These are phyloP conservation scores for Cardiocondyla obscurior DNA, from an alignment of 1,140 invertebrate species.

Conservation along the genomic window DNA sequence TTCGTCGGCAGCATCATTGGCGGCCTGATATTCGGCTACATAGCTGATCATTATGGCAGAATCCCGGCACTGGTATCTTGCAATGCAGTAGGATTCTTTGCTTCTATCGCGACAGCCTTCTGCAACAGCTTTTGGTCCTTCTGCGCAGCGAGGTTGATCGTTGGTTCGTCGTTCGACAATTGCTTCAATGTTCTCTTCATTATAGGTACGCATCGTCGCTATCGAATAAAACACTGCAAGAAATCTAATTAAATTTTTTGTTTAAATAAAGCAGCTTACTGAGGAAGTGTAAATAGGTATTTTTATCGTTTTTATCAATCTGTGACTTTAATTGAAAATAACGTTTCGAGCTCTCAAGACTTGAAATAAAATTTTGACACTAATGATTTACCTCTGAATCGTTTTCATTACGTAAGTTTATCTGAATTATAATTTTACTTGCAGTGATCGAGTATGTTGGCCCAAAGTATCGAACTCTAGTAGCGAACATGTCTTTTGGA, in stretches of 20 bases:
- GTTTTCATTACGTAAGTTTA: too few relatives aligned
- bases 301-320: not conserved
- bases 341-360: not conserved
- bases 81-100: conserved; percentile 91
- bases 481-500: conserved; percentile 95
- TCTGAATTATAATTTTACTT: conserved; percentile 60
- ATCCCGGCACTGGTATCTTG: conserved; percentile 86
- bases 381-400: too few relatives aligned
- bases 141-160: conserved; percentile 90
- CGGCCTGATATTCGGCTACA: conserved; percentile 84
- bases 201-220: conserved; percentile 86
- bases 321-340: not conserved
- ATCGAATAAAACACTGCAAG: not conserved
- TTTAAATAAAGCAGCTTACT: not conserved
- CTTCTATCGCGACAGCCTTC: conserved; percentile 91
- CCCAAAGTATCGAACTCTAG: conserved; percentile 92
- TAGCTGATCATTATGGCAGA: conserved; percentile 84
- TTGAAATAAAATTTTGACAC: not conserved
- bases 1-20: conserved; percentile 84
- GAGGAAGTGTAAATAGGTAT: conserved; percentile 12
- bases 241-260: not conserved
- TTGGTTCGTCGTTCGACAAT: conserved; percentile 94
- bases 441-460: conserved; percentile 94
- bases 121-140: conserved; percentile 90
- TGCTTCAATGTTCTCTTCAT: conserved; percentile 97